Conservation (phyloP, 2,113 vertebrate species). For the Megaceryle torquata region DNA sequence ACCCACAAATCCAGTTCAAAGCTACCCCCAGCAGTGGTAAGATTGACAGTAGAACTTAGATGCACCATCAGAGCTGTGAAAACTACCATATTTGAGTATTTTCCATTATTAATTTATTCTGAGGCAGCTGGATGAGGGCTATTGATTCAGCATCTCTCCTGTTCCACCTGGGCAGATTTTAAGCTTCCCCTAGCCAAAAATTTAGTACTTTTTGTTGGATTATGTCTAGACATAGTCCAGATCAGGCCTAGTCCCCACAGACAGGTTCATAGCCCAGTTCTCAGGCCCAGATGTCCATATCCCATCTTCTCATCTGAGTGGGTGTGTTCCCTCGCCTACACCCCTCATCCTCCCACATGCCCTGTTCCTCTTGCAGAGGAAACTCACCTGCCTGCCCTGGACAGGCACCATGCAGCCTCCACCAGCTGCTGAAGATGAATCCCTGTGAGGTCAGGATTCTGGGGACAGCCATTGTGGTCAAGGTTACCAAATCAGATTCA, state of each 20-base stretch:
- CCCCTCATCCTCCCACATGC: not conserved
- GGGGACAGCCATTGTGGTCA: not conserved
- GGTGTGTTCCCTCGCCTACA: not conserved
- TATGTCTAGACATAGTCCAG: constrained; percentile 39
- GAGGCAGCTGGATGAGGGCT: not conserved
- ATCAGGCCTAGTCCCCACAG: not conserved
- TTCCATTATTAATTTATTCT: not conserved
- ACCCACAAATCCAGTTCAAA: not conserved
- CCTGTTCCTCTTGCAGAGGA: not conserved
- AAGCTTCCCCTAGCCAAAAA: not conserved
- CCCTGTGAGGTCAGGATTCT: not conserved
- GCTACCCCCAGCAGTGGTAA: not conserved
- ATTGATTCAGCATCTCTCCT: not conserved
- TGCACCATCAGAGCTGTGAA: not conserved
- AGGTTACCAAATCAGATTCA: not conserved
- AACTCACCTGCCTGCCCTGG: not conserved
- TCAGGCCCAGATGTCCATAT: not conserved
- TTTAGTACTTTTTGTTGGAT: constrained; percentile 20
- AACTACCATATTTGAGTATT: not conserved
- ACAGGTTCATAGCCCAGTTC: not conserved
- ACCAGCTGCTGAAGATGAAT: not conserved
- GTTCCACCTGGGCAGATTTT: constrained; percentile 18
- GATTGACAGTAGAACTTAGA: not conserved
- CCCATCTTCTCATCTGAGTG: not conserved
- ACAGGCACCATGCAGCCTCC: not conserved